phyloP scores from a whole-genome alignment of 2,113 vertebrate genomes.

The Eolophus roseicapilla region DNA sequence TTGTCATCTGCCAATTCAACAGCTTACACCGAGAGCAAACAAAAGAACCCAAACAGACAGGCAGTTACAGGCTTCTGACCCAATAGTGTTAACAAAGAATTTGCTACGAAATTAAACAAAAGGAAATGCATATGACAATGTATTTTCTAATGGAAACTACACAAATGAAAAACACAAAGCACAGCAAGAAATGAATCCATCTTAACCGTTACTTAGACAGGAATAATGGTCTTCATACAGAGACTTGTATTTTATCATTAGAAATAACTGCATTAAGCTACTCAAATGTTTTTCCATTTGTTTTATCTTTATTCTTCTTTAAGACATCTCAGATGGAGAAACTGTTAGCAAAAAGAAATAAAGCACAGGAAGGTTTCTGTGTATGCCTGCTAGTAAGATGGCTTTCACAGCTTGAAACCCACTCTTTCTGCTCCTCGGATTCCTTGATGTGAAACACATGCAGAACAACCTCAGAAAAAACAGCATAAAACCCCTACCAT shows the following conservation, averaged over 20 bases:
- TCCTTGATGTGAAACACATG: not conserved
- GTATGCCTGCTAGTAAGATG: not conserved
- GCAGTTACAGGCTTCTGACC: constrained; percentile 44
- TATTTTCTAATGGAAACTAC: constrained; percentile 24
- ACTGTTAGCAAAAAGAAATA: not conserved
- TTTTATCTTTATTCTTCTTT: not conserved
- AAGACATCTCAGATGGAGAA: not conserved
- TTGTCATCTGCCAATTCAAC: constrained; percentile 58
- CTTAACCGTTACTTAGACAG: constrained; percentile 48
- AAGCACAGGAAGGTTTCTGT: not conserved
- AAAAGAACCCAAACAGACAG: not conserved
- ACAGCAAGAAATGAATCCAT: constrained; percentile 56
- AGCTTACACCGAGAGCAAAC: not conserved
- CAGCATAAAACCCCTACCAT: not conserved
- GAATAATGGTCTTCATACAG: constrained; percentile 52
- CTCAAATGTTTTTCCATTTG: constrained; percentile 17
- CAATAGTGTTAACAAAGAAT: constrained; percentile 15
- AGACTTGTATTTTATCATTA: constrained; percentile 42
- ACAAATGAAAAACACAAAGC: constrained; percentile 21
- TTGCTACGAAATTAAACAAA: constrained; percentile 55
- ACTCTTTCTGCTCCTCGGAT: not conserved
- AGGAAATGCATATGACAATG: not conserved
- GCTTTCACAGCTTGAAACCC: constrained; percentile 24
- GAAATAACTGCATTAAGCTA: constrained; percentile 43
- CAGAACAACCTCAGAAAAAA: not conserved